These are phyloP conservation scores for Trididemnum miniatum DNA, from an alignment of 23 tunicate species.

Conservation along the genomic window DNA sequence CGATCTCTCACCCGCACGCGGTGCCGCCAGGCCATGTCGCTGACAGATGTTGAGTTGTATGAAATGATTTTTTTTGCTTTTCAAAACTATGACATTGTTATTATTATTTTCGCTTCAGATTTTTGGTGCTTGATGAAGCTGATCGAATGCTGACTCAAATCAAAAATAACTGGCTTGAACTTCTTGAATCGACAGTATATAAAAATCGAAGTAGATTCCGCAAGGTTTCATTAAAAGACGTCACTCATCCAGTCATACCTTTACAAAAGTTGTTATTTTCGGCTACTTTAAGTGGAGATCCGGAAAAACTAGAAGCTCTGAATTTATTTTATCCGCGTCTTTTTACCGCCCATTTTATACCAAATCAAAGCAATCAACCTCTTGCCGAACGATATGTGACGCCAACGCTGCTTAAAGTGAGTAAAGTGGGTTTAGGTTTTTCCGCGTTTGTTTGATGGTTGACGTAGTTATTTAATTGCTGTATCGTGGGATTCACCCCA, in stretches of 20 bases:
- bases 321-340: constrained; percentile 82
- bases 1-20: no score
- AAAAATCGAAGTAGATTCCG: background rate
- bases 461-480: no score
- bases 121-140: constrained; percentile 92
- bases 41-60: no score
- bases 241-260: background rate
- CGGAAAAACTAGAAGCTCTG: constrained; percentile 62
- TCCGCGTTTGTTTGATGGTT: background rate
- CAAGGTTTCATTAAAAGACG: background rate
- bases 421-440: background rate
- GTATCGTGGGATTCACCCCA: no score
- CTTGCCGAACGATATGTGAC: constrained; percentile 47
- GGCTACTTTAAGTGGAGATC: constrained; percentile 83
- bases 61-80: no score
- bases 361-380: background rate
- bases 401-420: constrained; percentile 44
- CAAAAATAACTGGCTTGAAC: constrained; percentile 62
- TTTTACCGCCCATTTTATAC: constrained; percentile 32
- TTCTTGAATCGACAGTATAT: constrained; percentile 42
- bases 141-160: constrained; percentile 65
- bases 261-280: constrained; percentile 86
- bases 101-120: constrained; percentile 43
- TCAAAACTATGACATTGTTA: no score
- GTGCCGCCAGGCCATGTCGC: no score